Conservation (phyloP, 2,113 vertebrate species). For the Hyperopisus bebe region DNA sequence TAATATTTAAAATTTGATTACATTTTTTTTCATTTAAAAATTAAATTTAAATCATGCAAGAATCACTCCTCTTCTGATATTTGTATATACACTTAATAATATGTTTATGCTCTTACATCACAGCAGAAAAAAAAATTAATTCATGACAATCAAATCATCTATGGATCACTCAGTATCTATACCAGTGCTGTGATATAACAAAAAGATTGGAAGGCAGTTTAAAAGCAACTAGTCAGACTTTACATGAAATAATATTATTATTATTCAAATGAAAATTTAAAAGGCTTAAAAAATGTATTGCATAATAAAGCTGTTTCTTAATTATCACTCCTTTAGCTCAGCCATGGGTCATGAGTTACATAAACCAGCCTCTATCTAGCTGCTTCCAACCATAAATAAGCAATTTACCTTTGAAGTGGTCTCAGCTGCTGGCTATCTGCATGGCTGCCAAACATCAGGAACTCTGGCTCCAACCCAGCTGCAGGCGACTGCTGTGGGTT, state of each 20-base stretch:
- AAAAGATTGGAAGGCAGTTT: not conserved
- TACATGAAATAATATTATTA: not conserved
- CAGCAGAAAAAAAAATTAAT: not conserved
- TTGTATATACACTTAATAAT: not conserved
- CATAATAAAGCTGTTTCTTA: not conserved
- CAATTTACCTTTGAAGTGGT: not conserved
- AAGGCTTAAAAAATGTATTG: not conserved
- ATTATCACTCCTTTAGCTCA: not conserved
- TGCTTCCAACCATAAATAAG: not conserved
- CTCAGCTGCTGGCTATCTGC: not conserved
- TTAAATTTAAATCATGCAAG: not conserved
- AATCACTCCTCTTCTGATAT: not conserved
- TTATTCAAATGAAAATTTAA: not conserved
- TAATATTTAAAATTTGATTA: not conserved
- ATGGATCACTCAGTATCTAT: not conserved
- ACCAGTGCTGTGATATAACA: not conserved
- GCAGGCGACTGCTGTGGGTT: not conserved
- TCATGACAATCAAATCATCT: not conserved
- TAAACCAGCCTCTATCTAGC: not conserved
- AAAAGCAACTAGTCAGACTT: not conserved
- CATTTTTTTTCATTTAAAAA: not conserved
- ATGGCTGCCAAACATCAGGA: not conserved
- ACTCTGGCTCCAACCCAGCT: not conserved
- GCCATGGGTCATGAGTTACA: not conserved
- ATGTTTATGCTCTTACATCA: not conserved